A percentile compares a stretch with the other conserved stretches of the same genome.
phyloP scores from a whole-genome alignment of 1,140 invertebrate species.

The Orius laevigatus region DNA sequence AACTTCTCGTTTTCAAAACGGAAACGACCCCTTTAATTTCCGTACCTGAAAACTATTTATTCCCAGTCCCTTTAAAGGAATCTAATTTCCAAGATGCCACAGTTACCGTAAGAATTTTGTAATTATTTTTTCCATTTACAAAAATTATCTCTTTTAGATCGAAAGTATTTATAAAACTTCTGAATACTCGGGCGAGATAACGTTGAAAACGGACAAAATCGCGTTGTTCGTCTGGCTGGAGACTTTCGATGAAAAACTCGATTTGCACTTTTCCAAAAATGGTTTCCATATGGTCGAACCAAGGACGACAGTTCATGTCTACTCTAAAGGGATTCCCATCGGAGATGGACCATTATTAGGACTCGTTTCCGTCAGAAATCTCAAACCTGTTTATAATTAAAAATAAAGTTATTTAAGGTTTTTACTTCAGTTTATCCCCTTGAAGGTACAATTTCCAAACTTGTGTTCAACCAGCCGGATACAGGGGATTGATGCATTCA shows the following conservation, averaged over 20 bases:
- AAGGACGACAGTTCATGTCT: background rate
- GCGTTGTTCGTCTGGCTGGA: slow-evolving; percentile 52
- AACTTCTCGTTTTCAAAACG: slow-evolving; percentile 4
- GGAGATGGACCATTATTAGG: no score
- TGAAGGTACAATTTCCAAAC: no score
- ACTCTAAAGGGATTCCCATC: no score
- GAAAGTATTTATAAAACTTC: background rate
- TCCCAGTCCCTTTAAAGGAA: slow-evolving; percentile 13
- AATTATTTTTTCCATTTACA: background rate
- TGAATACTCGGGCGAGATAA: slow-evolving; percentile 6
- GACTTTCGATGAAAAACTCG: slow-evolving; percentile 21
- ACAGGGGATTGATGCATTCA: no score
- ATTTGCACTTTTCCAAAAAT: slow-evolving; percentile 45
- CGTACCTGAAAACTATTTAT: slow-evolving; percentile 20
- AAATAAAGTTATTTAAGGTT: no score
- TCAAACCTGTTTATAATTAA: no score
- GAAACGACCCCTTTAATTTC: slow-evolving; percentile 6
- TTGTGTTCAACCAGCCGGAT: no score
- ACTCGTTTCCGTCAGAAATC: no score
- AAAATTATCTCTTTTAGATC: slow-evolving; percentile 3
- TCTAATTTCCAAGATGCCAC: background rate
- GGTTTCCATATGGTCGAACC: slow-evolving; percentile 31
- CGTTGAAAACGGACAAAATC: slow-evolving; percentile 30
- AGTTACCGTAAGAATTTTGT: background rate
- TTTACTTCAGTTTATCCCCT: no score